phyloP scores from a whole-genome alignment of 2,797 vertebrate genomes.

The Okamejei kenojei region DNA sequence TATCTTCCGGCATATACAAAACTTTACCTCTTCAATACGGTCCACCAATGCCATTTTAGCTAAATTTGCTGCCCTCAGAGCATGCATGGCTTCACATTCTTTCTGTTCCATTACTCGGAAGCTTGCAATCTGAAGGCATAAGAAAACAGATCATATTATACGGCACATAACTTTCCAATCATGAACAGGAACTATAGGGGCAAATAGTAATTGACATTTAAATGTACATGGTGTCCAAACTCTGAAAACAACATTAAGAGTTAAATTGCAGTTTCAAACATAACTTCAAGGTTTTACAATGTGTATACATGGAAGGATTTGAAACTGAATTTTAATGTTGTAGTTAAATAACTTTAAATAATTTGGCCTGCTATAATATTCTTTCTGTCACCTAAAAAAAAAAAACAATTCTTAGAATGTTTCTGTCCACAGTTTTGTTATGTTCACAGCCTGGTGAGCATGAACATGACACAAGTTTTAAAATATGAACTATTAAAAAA shows the following conservation, averaged over 20 bases:
- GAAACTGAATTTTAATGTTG: not conserved
- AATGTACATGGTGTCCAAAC: not conserved
- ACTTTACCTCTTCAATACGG: slow-evolving; percentile 91
- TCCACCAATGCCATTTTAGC: slow-evolving; percentile 97
- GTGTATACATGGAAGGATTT: not conserved
- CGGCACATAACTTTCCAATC: not conserved
- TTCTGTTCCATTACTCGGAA: slow-evolving; percentile 92
- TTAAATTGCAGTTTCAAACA: not conserved
- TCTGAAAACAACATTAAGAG: not conserved
- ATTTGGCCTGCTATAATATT: not conserved
- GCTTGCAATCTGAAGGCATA: slow-evolving; percentile 65
- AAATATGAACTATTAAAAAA: not conserved
- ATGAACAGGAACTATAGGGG: not conserved
- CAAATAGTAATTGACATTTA: not conserved
- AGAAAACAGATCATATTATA: not conserved
- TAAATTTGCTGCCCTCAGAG: slow-evolving; percentile 82
- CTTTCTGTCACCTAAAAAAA: not conserved
- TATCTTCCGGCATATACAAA: slow-evolving; percentile 92
- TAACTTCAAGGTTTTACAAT: not conserved
- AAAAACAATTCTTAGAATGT: not conserved
- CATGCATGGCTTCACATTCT: slow-evolving; percentile 87
- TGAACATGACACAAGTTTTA: not conserved
- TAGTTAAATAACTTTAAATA: not conserved
- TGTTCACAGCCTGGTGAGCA: not conserved
- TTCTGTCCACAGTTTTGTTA: not conserved